Evolutionary conservation across 1,140 invertebrate species (phyloP).

Genomic region (Dermatophagoides farinae): DNA sequence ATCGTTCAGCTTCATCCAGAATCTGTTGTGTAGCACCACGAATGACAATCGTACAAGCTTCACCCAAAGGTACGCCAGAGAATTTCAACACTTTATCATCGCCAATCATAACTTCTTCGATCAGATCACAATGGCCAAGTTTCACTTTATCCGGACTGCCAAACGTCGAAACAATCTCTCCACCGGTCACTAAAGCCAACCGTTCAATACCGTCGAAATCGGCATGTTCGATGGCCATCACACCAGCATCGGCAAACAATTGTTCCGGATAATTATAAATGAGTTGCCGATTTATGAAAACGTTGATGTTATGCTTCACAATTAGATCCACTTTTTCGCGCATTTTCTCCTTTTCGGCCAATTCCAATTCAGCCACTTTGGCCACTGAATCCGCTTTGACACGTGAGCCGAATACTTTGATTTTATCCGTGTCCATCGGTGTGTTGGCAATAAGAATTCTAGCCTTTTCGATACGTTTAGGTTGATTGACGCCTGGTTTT

Average conservation of each 20-base stretch:
- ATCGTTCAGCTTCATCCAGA: slow-evolving; percentile 92
- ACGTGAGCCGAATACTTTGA: slow-evolving; percentile 95
- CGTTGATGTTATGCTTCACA: slow-evolving; percentile 81
- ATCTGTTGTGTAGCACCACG: slow-evolving; percentile 98
- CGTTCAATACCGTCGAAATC: slow-evolving; percentile 98
- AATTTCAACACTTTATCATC: slow-evolving; percentile 90
- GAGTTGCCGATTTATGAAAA: slow-evolving; percentile 96
- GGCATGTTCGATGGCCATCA: slow-evolving; percentile 99
- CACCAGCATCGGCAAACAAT: slow-evolving; percentile 86
- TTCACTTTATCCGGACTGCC: slow-evolving; percentile 53
- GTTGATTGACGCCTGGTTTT: slow-evolving; percentile 74
- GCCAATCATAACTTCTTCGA: slow-evolving; percentile 96
- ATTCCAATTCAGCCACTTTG: slow-evolving; percentile 91
- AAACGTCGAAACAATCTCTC: slow-evolving; percentile 97
- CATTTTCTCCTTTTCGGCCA: slow-evolving; percentile 99
- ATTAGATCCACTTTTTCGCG: slow-evolving; percentile 98
- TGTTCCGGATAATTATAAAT: slow-evolving; percentile 99
- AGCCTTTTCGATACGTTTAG: slow-evolving; percentile 71
- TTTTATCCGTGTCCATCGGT: slow-evolving; percentile 99
- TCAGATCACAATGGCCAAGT: slow-evolving; percentile 76
- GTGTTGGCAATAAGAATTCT: slow-evolving; percentile 98
- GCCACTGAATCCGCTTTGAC: slow-evolving; percentile 93
- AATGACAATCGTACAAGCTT: slow-evolving; percentile 91
- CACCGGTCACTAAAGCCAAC: slow-evolving; percentile 80
- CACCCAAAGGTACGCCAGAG: slow-evolving; percentile 76